These are phyloP conservation scores for Haplochromis burtoni DNA, from an alignment of 2,113 vertebrate species.

Conservation along the genomic window DNA sequence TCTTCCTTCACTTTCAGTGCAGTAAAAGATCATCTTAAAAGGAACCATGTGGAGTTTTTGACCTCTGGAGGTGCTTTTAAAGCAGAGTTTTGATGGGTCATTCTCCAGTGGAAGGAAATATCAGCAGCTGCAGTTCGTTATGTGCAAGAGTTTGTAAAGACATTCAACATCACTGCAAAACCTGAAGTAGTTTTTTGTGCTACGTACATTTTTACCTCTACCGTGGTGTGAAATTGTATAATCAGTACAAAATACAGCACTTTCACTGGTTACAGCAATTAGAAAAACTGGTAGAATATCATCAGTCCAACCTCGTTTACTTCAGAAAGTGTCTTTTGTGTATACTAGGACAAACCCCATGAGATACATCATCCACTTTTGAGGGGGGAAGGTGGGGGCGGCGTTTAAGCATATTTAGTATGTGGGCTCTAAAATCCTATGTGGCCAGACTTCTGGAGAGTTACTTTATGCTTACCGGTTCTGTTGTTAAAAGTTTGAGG, in stretches of 20 bases:
- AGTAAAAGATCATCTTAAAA: neutral
- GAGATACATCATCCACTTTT: neutral
- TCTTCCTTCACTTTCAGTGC: neutral
- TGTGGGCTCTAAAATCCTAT: neutral
- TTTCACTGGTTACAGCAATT: neutral
- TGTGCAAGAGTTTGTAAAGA: neutral
- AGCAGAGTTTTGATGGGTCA: neutral
- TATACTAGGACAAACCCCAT: neutral
- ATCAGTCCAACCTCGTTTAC: neutral
- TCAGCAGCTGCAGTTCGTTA: neutral
- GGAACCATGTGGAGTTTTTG: neutral
- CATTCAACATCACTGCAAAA: neutral
- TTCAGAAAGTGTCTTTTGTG: neutral
- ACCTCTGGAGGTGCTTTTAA: neutral
- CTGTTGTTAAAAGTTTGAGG: neutral
- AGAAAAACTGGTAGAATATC: neutral
- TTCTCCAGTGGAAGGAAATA: neutral
- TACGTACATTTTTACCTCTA: neutral
- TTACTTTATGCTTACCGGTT: neutral
- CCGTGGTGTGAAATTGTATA: neutral
- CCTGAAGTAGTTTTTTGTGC: neutral
- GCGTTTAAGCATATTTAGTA: neutral
- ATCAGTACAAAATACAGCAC: neutral
- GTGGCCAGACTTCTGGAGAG: neutral
- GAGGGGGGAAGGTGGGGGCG: neutral